A percentile compares a stretch with the other conserved stretches of the same genome.
These are phyloP conservation scores for Acipenser oxyrinchus DNA, from an alignment of 2,797 vertebrate genomes.

Conservation along the genomic window DNA sequence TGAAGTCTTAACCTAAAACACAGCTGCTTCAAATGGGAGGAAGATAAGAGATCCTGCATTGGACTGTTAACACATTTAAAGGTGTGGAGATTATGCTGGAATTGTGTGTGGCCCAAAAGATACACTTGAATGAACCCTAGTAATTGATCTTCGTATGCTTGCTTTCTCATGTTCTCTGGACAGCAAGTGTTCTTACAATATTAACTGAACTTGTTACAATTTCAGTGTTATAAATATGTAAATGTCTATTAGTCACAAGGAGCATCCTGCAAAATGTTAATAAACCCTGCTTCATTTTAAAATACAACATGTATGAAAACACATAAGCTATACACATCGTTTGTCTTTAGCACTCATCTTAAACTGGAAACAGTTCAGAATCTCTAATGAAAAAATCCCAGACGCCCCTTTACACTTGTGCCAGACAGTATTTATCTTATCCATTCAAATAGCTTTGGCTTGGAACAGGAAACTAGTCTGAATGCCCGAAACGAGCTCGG, in stretches of 20 bases:
- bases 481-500: conserved; percentile 8
- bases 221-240: too few relatives aligned
- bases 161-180: too few relatives aligned
- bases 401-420: conserved; percentile 8
- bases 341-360: conserved; percentile 16
- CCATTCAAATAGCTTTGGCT: conserved; percentile 13
- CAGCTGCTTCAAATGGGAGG: conserved; percentile 1
- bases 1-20: not conserved
- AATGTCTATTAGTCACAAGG: too few relatives aligned
- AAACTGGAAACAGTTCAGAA: conserved; percentile 5
- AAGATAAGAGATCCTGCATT: not conserved
- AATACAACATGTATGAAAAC: too few relatives aligned
- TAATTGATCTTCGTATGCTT: too few relatives aligned
- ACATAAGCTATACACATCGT: not conserved
- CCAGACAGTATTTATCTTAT: conserved; percentile 16
- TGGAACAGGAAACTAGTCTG: conserved; percentile 15
- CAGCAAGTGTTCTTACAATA: too few relatives aligned
- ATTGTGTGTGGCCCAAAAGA: conserved; percentile 1
- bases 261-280: too few relatives aligned
- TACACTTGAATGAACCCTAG: too few relatives aligned
- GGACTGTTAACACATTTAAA: conserved; percentile 11
- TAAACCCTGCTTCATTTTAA: too few relatives aligned
- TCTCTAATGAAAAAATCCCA: conserved; percentile 13
- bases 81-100: not conserved
- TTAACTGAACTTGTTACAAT: too few relatives aligned